Evolutionary conservation across 2,113 vertebrate genomes (phyloP), one percentile per base, ranked within the genome.

Genomic region (Paramormyrops kingsleyae): DNA sequence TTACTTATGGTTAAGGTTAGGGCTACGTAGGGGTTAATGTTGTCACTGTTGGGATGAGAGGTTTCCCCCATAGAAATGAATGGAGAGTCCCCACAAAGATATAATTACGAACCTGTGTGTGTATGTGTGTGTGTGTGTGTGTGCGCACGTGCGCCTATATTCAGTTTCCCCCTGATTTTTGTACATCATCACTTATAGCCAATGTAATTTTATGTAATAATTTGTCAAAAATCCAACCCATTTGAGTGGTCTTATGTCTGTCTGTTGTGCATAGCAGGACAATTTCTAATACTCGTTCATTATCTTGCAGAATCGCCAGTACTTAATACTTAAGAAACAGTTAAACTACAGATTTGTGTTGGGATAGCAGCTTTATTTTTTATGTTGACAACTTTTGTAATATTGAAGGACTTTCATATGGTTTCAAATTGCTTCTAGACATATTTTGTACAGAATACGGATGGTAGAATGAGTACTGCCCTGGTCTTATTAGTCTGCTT

Each of bases 221-320:
- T 47, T 62, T 91, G 74, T 89, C 24, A 77, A 83, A 52, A 59
- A 85, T 62, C 31, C 77, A 88, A 47, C 94, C 93, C 50, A 92
- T 94, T 91, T 88, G 10, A 88, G 62, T 66, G 70, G 74, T 92
- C 87, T 47, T 27, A 31, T 10, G 59, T 90, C 91, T 92, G 93
- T 88, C 42, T 93, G 87, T 74, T 70, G 27, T 24, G 12, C 19
- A 84, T 46, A 21, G 80, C 21, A 84, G 1, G 42, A 46, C 42
- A 47, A 47, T 31, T 84, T 91, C 90, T 90, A 91, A 93, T 93
- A 17, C 3, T 77, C 92, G 90, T 90, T 88, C 86, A 92, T 91
- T 92, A 92, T 91, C 92, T 92, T 15, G 17, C 50, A 62, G 62
- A 77, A 94, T 94, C 42, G 92, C 3, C 15, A 50, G 52, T 53